A percentile compares a stretch with the other conserved stretches of the same genome.
Evolutionary conservation across 2,797 vertebrate genomes (phyloP).

Genomic region (Petrocephalus sullivani): DNA sequence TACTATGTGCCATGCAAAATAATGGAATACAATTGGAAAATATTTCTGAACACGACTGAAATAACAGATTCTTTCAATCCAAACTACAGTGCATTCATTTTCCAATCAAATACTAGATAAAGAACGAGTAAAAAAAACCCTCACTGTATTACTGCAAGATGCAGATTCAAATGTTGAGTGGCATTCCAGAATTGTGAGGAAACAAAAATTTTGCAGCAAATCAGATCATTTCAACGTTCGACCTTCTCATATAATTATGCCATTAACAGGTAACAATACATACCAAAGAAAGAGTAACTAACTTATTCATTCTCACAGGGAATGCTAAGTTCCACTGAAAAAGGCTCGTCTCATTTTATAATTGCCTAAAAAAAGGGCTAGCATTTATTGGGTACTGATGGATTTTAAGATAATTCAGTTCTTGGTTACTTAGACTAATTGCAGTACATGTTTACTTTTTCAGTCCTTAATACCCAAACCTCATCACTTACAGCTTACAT

Average conservation of each 20-base stretch:
- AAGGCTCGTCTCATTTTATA: conserved; percentile 12
- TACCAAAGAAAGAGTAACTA: not conserved
- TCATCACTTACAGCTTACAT: not conserved
- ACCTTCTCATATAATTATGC: conserved; percentile 6
- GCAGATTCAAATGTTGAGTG: not conserved
- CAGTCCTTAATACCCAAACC: not conserved
- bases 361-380: not conserved
- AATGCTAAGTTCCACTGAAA: not conserved
- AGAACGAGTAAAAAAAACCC: not conserved
- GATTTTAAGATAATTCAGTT: conserved; percentile 10
- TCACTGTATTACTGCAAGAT: not conserved
- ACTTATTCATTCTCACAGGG: not conserved
- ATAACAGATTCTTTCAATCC: not conserved
- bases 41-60: not conserved
- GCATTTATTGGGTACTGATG: not conserved
- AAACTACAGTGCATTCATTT: not conserved
- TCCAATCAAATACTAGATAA: not conserved
- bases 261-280: not conserved
- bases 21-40: not conserved
- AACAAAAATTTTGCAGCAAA: not conserved
- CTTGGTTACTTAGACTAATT: not conserved
- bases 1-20: not conserved
- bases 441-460: conserved; percentile 8
- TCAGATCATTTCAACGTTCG: not conserved
- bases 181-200: not conserved